Evolutionary conservation across 2,113 vertebrate species (phyloP).

Genomic region (Salvelinus namaycush): DNA sequence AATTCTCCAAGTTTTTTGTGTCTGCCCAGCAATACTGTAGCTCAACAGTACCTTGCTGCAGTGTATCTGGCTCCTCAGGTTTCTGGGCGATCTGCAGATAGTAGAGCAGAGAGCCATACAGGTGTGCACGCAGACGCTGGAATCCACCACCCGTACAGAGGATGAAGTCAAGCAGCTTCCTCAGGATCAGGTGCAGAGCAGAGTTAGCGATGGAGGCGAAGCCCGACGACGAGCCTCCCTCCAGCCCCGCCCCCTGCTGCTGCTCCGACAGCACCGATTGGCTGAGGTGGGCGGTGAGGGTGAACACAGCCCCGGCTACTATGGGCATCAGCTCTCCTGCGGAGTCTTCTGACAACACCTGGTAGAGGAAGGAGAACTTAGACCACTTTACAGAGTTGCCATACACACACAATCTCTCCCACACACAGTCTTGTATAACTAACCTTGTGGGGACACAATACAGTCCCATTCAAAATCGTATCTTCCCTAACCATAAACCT

Average conservation of each 20-base stretch:
- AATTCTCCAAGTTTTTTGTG: neutral
- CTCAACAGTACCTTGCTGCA: constrained; percentile 84
- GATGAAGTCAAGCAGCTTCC: constrained; percentile 95
- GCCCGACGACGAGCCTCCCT: constrained; percentile 75
- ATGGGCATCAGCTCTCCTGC: constrained; percentile 94
- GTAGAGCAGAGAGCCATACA: constrained; percentile 94
- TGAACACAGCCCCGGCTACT: constrained; percentile 94
- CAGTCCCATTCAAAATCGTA: too few species aligned
- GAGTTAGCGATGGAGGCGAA: constrained; percentile 95
- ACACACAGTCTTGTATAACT: too few species aligned
- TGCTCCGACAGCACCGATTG: constrained; percentile 91
- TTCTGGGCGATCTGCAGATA: constrained; percentile 97
- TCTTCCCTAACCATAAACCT: too few species aligned
- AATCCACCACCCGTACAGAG: constrained; percentile 97
- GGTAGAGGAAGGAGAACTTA: neutral
- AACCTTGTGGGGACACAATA: too few species aligned
- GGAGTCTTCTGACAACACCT: constrained; percentile 95
- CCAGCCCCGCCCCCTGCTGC: constrained; percentile 80
- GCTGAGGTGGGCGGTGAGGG: constrained; percentile 92
- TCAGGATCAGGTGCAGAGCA: constrained; percentile 92
- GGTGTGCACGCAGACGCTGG: constrained; percentile 90
- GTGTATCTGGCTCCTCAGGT: constrained; percentile 94
- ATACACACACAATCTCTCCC: too few species aligned
- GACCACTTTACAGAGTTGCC: neutral
- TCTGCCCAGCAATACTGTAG: neutral